Evolutionary conservation across 2,888 invertebrate genomes (phyloP).

Genomic region (Aleiodes alternator): DNA sequence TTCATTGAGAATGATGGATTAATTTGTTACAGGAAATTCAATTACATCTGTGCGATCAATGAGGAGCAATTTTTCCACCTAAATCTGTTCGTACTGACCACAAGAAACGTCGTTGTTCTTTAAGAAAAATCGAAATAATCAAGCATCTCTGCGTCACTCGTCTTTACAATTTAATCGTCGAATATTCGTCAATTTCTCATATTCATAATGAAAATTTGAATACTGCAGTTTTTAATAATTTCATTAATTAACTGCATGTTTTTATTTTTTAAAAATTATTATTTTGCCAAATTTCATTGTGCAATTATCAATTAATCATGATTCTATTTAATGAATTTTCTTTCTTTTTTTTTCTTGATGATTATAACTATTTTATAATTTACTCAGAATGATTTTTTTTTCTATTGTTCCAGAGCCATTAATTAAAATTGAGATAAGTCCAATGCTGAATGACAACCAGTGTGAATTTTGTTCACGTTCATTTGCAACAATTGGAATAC

Average conservation of each 20-base stretch:
- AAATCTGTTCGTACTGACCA: not conserved
- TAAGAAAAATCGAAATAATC: not conserved
- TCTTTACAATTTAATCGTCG: too few relatives aligned
- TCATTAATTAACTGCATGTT: too few relatives aligned
- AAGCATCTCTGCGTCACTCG: not conserved
- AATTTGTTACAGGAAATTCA: slow-evolving; percentile 28
- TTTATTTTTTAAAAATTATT: not conserved
- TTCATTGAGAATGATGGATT: not conserved
- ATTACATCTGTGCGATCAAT: not conserved
- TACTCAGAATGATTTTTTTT: slow-evolving; percentile 3
- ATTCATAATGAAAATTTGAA: not conserved
- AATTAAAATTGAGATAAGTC: not conserved
- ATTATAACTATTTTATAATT: not conserved
- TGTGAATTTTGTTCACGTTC: slow-evolving; percentile 31
- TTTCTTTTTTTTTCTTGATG: too few relatives aligned
- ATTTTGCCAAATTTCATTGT: not conserved
- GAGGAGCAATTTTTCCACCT: slow-evolving; percentile 13
- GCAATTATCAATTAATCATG: not conserved
- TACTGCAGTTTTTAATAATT: too few relatives aligned
- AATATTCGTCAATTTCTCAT: too few relatives aligned
- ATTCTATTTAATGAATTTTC: not conserved
- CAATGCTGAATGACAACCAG: slow-evolving; percentile 9
- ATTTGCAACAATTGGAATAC: slow-evolving; percentile 28
- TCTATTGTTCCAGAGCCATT: not conserved
- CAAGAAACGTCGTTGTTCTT: slow-evolving; percentile 7